Percentiles rank a stretch among this genome's conserved stretches.
Evolutionary conservation across 92 coral and sea anemone species (phyloP).

Genomic region (Palythoa caribaeorum): DNA sequence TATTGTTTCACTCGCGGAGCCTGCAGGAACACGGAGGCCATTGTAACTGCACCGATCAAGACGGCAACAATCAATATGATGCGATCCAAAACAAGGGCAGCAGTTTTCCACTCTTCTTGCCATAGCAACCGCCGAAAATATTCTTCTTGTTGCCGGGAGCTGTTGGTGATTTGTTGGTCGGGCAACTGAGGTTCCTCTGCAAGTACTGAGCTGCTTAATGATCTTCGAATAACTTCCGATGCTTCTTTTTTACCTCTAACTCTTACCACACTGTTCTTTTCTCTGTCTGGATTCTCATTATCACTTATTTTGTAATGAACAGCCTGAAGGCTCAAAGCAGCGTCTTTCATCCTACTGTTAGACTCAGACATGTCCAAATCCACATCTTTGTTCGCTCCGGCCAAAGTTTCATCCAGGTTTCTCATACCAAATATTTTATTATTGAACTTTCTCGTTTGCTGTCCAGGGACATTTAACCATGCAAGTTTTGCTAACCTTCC

Average conservation of each 20-base stretch:
- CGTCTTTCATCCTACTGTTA: not conserved
- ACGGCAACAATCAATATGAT: conserved; percentile 59
- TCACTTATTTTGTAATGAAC: not conserved
- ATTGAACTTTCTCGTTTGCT: conserved; percentile 19
- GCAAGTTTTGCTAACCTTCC: conserved; percentile 61
- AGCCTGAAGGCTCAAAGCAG: not conserved
- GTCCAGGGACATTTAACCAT: conserved; percentile 41
- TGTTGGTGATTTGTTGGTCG: not conserved
- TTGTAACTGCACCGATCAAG: conserved; percentile 58
- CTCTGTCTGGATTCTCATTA: not conserved
- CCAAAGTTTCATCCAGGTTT: not conserved
- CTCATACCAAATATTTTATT: not conserved
- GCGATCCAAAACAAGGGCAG: conserved; percentile 83
- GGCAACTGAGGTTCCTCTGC: not conserved
- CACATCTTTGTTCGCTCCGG: not conserved
- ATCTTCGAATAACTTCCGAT: not conserved
- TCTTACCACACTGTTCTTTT: conserved; percentile 5
- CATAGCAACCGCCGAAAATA: conserved; percentile 46
- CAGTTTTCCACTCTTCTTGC: conserved; percentile 84
- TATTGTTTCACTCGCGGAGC: conserved; percentile 75
- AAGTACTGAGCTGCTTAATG: not conserved
- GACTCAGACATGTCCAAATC: not conserved
- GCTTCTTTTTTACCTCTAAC: not conserved
- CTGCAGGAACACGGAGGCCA: conserved; percentile 73
- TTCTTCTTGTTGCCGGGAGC: conserved; percentile 38